Percentiles rank a stretch among this genome's conserved stretches.
Evolutionary conservation across 2,888 invertebrate species (phyloP).

Genomic region (Augiades crinisus): DNA sequence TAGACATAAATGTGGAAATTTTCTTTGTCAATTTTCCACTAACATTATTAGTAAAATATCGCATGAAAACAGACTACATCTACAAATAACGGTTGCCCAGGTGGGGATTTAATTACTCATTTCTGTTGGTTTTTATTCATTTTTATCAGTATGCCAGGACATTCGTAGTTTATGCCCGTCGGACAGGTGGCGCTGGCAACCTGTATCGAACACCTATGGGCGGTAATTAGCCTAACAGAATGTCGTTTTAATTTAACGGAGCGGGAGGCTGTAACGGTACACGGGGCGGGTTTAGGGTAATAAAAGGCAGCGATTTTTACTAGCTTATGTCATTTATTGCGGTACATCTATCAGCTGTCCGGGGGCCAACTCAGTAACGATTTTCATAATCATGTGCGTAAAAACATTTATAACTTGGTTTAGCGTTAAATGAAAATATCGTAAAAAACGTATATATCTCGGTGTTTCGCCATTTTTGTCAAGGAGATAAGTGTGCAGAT

Average conservation of each 20-base stretch:
- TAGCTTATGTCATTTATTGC: too few relatives aligned
- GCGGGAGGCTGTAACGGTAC: conserved; percentile 40
- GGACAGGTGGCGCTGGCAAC: conserved; percentile 41
- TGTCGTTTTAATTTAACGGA: conserved; percentile 47
- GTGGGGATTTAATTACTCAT: conserved; percentile 17
- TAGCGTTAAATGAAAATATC: too few relatives aligned
- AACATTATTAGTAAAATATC: conserved; percentile 13
- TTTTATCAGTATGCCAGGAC: conserved; percentile 9
- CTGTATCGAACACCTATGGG: conserved; percentile 42
- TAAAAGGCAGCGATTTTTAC: conserved; percentile 35
- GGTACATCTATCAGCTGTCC: too few relatives aligned
- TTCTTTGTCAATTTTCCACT: background rate
- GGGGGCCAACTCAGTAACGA: too few relatives aligned
- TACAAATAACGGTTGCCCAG: conserved; percentile 13
- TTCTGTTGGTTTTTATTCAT: conserved; percentile 12
- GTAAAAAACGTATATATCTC: too few relatives aligned
- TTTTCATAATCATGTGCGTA: too few relatives aligned
- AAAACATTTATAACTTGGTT: too few relatives aligned
- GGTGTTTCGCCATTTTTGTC: too few relatives aligned
- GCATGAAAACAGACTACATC: conserved; percentile 8
- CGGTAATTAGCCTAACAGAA: conserved; percentile 49
- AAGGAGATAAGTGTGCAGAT: too few relatives aligned
- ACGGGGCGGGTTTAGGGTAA: conserved; percentile 20
- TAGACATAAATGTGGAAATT: too few relatives aligned
- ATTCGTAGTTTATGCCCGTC: conserved; percentile 20